Evolutionary conservation across 2,888 invertebrate species (phyloP).

Genomic region (Schizaphis graminum): DNA sequence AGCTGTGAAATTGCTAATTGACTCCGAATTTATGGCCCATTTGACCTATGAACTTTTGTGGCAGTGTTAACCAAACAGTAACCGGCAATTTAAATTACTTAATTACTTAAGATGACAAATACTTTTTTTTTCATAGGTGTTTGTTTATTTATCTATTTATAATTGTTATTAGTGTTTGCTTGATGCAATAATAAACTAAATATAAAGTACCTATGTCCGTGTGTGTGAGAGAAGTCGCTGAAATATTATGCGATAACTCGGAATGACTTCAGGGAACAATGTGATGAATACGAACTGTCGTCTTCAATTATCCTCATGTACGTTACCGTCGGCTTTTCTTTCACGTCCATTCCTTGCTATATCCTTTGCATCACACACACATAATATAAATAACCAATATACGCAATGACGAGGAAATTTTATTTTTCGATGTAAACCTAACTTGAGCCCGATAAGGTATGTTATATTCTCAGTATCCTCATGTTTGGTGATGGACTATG

Average conservation of each 20-base stretch:
- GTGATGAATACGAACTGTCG: constrained; percentile 42
- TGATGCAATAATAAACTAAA: neutral
- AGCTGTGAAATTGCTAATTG: too few relatives aligned
- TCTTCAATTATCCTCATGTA: constrained; percentile 14
- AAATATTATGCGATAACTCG: constrained; percentile 41
- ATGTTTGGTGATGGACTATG: neutral
- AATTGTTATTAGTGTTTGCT: neutral
- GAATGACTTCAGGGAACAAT: neutral
- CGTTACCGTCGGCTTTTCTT: neutral
- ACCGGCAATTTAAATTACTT: too few relatives aligned
- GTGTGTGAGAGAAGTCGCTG: neutral
- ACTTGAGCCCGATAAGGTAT: neutral
- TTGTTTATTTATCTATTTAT: neutral
- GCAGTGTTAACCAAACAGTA: too few relatives aligned
- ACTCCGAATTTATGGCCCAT: too few relatives aligned
- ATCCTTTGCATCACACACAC: neutral
- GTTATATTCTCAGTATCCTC: neutral
- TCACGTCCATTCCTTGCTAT: neutral
- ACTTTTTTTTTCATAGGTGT: neutral
- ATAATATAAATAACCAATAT: neutral
- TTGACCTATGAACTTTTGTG: too few relatives aligned
- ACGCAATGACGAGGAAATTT: neutral
- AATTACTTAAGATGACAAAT: neutral
- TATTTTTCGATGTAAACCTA: neutral
- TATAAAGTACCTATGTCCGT: neutral